Conservation (phyloP, 2,888 invertebrate genomes). For the Meghimatium bilineatum region DNA sequence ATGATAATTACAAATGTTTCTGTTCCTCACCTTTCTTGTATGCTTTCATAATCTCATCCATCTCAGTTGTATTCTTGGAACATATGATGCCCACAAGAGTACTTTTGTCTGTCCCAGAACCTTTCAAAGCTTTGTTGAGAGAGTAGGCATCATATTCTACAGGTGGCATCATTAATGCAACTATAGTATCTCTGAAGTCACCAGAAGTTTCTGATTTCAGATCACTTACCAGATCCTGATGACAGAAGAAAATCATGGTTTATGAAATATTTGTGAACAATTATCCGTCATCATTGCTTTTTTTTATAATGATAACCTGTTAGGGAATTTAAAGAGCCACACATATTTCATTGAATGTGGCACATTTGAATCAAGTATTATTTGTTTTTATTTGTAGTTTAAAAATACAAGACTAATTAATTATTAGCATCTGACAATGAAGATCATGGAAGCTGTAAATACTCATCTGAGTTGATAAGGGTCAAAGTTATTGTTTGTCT, state of each 20-base stretch:
- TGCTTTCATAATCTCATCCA: conserved; percentile 41
- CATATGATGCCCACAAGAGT: conserved; percentile 61
- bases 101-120: conserved; percentile 65
- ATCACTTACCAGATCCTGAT: conserved; percentile 65
- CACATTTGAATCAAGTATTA: too few species aligned
- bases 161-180: conserved; percentile 69
- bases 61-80: conserved; percentile 42
- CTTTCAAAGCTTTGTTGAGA: conserved; percentile 67
- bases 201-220: conserved; percentile 68
- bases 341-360: too few species aligned
- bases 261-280: too few species aligned
- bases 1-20: background rate
- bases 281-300: too few species aligned
- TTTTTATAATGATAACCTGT: too few species aligned
- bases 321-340: too few species aligned
- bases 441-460: too few species aligned
- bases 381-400: too few species aligned
- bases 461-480: too few species aligned
- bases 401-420: too few species aligned
- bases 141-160: conserved; percentile 68
- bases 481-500: too few species aligned
- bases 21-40: conserved; percentile 36
- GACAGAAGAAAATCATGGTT: background rate
- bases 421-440: too few species aligned
- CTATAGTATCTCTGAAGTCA: conserved; percentile 70